Percentiles rank a stretch among this genome's conserved stretches.
These are phyloP conservation scores for Drosophila serrata DNA, from an alignment of 1,140 invertebrate species.

Conservation along the genomic window DNA sequence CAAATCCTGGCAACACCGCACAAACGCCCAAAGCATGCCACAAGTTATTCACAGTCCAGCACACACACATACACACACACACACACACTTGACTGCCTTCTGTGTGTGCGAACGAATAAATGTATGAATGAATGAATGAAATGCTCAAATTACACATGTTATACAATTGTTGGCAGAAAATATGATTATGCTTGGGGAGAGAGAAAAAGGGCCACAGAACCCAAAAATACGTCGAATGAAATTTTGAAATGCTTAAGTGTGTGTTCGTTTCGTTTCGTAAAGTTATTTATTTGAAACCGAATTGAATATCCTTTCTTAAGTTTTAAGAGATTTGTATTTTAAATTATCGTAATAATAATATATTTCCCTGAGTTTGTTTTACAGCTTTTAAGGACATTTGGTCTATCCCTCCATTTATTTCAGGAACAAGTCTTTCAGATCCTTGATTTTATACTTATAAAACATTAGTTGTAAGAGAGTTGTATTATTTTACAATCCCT, in stretches of 20 bases:
- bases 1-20: slow-evolving; percentile 47
- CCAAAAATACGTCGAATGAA: slow-evolving; percentile 22
- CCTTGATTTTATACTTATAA: too few relatives aligned
- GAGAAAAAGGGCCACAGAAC: slow-evolving; percentile 34
- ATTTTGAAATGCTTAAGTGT: slow-evolving; percentile 32
- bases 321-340: background rate
- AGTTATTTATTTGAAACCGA: slow-evolving; percentile 8
- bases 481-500: too few relatives aligned
- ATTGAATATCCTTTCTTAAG: background rate
- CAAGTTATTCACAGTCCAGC: slow-evolving; percentile 69
- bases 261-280: slow-evolving; percentile 13
- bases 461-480: too few relatives aligned
- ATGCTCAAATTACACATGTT: slow-evolving; percentile 80
- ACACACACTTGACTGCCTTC: too few relatives aligned
- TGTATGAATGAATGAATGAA: slow-evolving; percentile 69
- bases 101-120: slow-evolving; percentile 48
- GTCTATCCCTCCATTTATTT: too few relatives aligned
- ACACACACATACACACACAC: slow-evolving; percentile 44
- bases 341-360: too few relatives aligned
- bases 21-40: slow-evolving; percentile 77
- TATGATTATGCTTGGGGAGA: slow-evolving; percentile 68
- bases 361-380: too few relatives aligned
- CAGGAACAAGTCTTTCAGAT: too few relatives aligned
- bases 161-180: slow-evolving; percentile 74
- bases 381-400: too few relatives aligned